Base-by-base conservation (phyloP, 2,113 vertebrate species). In the Brachypodius melanocephalos region DNA sequence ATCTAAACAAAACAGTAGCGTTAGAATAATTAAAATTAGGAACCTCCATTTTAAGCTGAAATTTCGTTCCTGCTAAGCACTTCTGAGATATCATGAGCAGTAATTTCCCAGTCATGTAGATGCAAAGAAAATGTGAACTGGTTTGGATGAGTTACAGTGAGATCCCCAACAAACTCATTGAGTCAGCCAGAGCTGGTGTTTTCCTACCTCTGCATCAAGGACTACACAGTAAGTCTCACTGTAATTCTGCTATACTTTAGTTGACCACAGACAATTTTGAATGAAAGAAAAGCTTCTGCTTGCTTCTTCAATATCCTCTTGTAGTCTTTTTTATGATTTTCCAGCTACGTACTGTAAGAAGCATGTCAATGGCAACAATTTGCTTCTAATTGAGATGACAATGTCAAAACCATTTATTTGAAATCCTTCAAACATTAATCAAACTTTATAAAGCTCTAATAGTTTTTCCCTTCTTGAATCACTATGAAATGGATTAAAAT, bases 1-100 rank as follows among this genome's bases (percentile, higher is more conserved):
- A 88, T 85, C 55, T 95, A 87, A 93, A 71, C 66, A 92, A n/a
- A 92, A 93, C 24, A 80, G 48, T 72, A 90, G 8, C 7, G 1
- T 62, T 76, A 84, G 36, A 77, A 54, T 12, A 76, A 82, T 58
- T 80, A 40, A 90, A 94, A 97, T 87, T 95, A 92, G 59, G 71
- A 90, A 62, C 8, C 13, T 63, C 43, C 28, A 12, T 72, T 90
- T 75, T 74, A 75, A 84, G 24, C 20, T 69, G 42, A 83, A 89
- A 83, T 38, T 94, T 93, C 7, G 0, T 85, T 91, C 69, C 55
- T 59, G 24, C 32, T 85, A 74, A 79, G 38, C 29, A 68, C 21
- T 84, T 79, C 55, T 89, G 48, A 89, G 36, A 16, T 58, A 68
- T 22, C 29, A 28, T 17, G 3, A 84, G 43, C 75, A 72, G 55